Evolutionary conservation across 1,140 invertebrate species (phyloP), one percentile per base, ranked within the genome.

Genomic region (Pteromalus puparum): DNA sequence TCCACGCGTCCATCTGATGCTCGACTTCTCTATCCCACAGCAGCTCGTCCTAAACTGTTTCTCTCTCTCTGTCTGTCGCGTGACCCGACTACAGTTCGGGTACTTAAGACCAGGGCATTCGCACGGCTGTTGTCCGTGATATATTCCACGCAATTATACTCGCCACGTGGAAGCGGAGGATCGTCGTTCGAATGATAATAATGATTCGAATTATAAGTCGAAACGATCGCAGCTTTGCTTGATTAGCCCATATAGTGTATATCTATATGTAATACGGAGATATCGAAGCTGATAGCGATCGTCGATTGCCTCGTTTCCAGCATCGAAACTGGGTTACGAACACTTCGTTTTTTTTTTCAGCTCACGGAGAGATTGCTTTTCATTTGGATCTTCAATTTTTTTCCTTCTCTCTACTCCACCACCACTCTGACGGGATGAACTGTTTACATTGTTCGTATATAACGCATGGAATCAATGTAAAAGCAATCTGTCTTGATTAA

Each of bases 71-170:
- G 5, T 2, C 18, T 53, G 18, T 24, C 85, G 78, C 85, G 87
- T 89, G 87, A 89, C 84, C 82, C 46, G 86, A 89, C 81, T 87
- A 65, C 81, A 46, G 30, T 0, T 9, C 15, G 15, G 68, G 46
- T 79, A 84, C 76, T 84, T 84, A 53, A 83, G 46, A 15, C 12
- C 12, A n/a, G n/a, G n/a, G n/a, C n/a, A n/a, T 13, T 34, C 30
- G 13, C 13, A 12, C 12, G 38, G 7, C 34, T 34, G 34, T 34
- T 34, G 34, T 34, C 34, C 38, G 10, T 42, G 9, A 42, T 42
- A 9, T 42, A 42, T 42, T 42, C 38, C 38, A 7, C 5, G 61
- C n/a, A 12, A 21, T 21, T 18, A 18, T 65, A 65, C 61, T n/a
- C 61, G 61, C 15, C 13, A 61, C n/a, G 34, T 24, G 46, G 24